Conservation (phyloP, 2,888 invertebrate species). For the Zelleria hepariella region DNA sequence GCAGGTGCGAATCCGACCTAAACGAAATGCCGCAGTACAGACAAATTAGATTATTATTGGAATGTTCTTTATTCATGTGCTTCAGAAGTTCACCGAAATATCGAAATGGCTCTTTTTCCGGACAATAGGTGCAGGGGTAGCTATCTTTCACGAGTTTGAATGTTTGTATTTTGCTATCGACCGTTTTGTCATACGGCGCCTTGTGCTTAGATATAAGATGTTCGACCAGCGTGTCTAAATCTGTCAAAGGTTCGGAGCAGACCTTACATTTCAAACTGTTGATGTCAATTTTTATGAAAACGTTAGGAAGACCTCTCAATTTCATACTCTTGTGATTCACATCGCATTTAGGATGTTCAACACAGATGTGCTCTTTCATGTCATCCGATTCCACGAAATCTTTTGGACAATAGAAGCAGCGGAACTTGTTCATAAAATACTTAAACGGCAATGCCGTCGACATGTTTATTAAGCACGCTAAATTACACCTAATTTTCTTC, state of each 20-base stretch:
- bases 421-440: constrained; percentile 36
- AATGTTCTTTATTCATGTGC: constrained; percentile 37
- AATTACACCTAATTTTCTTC: constrained; percentile 34
- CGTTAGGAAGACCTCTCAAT: constrained; percentile 36
- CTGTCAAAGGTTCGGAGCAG: constrained; percentile 29
- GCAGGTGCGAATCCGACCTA: constrained; percentile 37
- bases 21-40: constrained; percentile 43
- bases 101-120: constrained; percentile 23
- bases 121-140: constrained; percentile 42
- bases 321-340: constrained; percentile 38
- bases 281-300: constrained; percentile 46
- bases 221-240: constrained; percentile 29
- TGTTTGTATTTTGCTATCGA: constrained; percentile 30
- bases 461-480: constrained; percentile 36
- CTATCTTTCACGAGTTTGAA: constrained; percentile 39
- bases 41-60: constrained; percentile 43
- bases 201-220: constrained; percentile 37
- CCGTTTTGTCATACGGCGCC: constrained; percentile 27
- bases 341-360: constrained; percentile 45
- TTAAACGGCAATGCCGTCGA: constrained; percentile 32
- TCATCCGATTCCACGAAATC: constrained; percentile 42
- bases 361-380: constrained; percentile 39
- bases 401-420: constrained; percentile 54
- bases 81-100: constrained; percentile 43
- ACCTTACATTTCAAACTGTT: constrained; percentile 39